Base-by-base conservation (phyloP, 1,140 invertebrate species). In the Odontomachus brunneus region DNA sequence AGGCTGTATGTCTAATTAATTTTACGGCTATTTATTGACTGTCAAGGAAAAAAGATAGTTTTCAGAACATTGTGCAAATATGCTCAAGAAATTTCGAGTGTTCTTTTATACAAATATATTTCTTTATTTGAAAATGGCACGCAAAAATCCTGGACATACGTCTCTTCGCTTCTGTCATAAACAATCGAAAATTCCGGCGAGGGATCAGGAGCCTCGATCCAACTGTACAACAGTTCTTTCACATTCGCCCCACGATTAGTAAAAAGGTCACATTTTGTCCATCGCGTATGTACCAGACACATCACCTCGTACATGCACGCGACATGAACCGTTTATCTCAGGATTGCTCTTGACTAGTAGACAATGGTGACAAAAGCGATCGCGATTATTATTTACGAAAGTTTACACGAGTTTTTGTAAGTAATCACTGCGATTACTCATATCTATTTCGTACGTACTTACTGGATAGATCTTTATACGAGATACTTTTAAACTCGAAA, bases 201-300 rank as follows among this genome's bases (percentile, higher is more conserved):
- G n/a, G n/a, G n/a, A n/a, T n/a, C n/a, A n/a, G n/a, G n/a, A n/a
- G n/a, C n/a, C n/a, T 88, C 85, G 85, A 82, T 84, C 63, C 9
- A 44, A 44, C 38, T 44, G 53, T 76, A 82, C 81, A 84, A 33
- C 24, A 81, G 7, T 82, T 75, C 24, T 82, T 59, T 73, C 59
- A 59, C 60, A 67, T 29, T 4, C 65, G n/a, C n/a, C 7, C n/a
- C 0, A 51, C 0, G 44, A 51, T 44, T 69, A 44, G 12, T 38
- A 15, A 60, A 22, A 60, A 48, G n/a, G 17, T 33, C 55, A 1
- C 14, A n/a, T 51, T 33, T 38, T 71, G 3, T 22, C 22, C 65
- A 29, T 26, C n/a, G 2, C 19, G 22, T 51, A 24, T 57, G 15
- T 29, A 24, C 0, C 14, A 17, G 51, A 33, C 19, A 38, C 5